Evolutionary conservation across 1,140 invertebrate genomes (phyloP), one percentile per base, ranked within the genome.

Genomic region (Bombus sylvicola): DNA sequence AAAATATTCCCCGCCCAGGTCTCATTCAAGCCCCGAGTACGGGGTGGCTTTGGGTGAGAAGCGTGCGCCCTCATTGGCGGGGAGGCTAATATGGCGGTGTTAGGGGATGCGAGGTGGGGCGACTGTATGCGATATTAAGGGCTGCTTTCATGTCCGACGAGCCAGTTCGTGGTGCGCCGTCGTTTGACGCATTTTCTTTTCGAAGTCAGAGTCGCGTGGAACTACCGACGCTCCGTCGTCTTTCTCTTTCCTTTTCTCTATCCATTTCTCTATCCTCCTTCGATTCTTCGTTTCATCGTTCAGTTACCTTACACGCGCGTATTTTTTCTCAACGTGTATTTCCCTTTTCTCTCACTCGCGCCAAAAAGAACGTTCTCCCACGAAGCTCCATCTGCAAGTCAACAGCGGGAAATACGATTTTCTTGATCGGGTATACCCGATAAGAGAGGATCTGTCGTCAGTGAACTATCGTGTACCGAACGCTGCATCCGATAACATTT

Each of bases 21-120:
- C 91, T 94, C 94, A 95, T 95, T 95, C 94, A 94, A 94, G 91
- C 92, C 90, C 92, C 90, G 89, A 92, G 91, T 89, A 93, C 88
- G 88, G 92, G 92, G 92, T 91, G 92, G 94, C 93, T 94, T 91
- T 94, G 94, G 93, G 93, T 94, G 93, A 90, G 91, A 92, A 90
- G 87, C 92, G 89, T 86, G 87, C 85, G 81, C 79, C 90, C 89
- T 91, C 92, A 95, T 95, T 95, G 95, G 94, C 87, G 91, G 91
- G 90, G 88, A 83, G 91, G 94, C 94, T 94, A 95, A 95, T 94
- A 95, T 95, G 95, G 95, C 94, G 95, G 94, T 94, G 94, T 95
- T 88, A 92, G 92, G 77, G 91, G 87, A 87, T 90, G 83, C 83
- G 68, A 85, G 91, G 94, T 93, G 93, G 92, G 92, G 94, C 91